Conservation (phyloP, 2,888 invertebrate genomes). For the Lasioglossum oenotherae region DNA sequence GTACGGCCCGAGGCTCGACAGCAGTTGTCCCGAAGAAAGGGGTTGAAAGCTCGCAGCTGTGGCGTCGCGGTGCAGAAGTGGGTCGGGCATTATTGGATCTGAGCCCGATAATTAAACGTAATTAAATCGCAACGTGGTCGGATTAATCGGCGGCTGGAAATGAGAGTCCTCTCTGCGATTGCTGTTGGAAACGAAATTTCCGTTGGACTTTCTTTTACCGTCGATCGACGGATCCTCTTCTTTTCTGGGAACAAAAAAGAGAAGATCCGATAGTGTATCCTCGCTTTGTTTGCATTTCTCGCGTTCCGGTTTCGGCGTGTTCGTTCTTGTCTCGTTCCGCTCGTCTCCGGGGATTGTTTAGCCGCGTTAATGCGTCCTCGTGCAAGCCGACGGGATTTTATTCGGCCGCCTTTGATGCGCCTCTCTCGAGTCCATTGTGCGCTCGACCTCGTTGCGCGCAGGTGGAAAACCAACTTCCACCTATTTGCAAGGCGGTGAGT, state of each 20-base stretch:
- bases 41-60: background rate
- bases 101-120: slow-evolving; percentile 4
- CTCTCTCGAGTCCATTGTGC: slow-evolving; percentile 44
- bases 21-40: background rate
- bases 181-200: slow-evolving; percentile 1
- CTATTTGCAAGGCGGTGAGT: background rate
- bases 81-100: slow-evolving; percentile 14
- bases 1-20: background rate
- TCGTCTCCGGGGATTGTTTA: slow-evolving; percentile 19
- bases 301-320: slow-evolving; percentile 5
- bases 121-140: slow-evolving; percentile 8
- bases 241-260: background rate
- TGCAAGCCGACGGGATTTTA: slow-evolving; percentile 12
- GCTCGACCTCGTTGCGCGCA: slow-evolving; percentile 66
- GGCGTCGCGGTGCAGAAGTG: background rate
- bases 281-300: slow-evolving; percentile 25
- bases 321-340: slow-evolving; percentile 40
- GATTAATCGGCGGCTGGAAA: background rate
- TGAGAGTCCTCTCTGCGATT: background rate
- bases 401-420: slow-evolving; percentile 28
- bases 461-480: slow-evolving; percentile 60
- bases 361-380: slow-evolving; percentile 19
- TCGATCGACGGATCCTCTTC: slow-evolving; percentile 9
- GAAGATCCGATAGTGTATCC: slow-evolving; percentile 4
- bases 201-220: slow-evolving; percentile 33